phyloP scores from a whole-genome alignment of 1,140 invertebrate genomes.

The Dendroctonus valens region DNA sequence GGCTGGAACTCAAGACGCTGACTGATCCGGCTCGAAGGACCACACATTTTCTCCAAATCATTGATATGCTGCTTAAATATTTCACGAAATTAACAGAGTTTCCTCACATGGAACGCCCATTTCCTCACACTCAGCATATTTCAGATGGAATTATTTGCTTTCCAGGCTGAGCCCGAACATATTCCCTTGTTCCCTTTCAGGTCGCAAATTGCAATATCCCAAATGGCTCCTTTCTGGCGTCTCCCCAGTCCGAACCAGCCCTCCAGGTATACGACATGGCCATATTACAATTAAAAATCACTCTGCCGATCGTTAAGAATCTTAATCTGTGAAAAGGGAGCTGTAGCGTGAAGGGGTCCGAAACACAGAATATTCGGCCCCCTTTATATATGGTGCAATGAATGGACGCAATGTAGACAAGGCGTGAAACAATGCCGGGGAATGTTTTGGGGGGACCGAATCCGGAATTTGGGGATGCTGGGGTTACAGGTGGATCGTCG shows the following conservation, averaged over 20 bases:
- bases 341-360: neutral
- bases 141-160: too few relatives aligned
- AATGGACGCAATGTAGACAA: neutral
- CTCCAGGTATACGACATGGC: neutral
- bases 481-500: neutral
- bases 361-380: neutral
- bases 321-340: constrained; percentile 1
- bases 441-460: neutral
- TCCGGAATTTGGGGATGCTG: neutral
- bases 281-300: constrained; percentile 5
- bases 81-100: too few relatives aligned
- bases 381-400: neutral
- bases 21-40: too few relatives aligned
- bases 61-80: too few relatives aligned
- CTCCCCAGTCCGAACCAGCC: neutral
- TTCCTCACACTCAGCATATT: too few relatives aligned
- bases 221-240: neutral
- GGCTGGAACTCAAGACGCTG: too few relatives aligned
- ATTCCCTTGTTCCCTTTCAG: too few relatives aligned
- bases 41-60: too few relatives aligned
- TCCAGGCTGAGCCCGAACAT: too few relatives aligned
- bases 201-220: too few relatives aligned
- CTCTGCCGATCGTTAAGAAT: neutral
- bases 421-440: neutral
- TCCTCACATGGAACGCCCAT: too few relatives aligned